Conservation (phyloP, 2,113 vertebrate genomes). For the Diphyllodes magnificus region DNA sequence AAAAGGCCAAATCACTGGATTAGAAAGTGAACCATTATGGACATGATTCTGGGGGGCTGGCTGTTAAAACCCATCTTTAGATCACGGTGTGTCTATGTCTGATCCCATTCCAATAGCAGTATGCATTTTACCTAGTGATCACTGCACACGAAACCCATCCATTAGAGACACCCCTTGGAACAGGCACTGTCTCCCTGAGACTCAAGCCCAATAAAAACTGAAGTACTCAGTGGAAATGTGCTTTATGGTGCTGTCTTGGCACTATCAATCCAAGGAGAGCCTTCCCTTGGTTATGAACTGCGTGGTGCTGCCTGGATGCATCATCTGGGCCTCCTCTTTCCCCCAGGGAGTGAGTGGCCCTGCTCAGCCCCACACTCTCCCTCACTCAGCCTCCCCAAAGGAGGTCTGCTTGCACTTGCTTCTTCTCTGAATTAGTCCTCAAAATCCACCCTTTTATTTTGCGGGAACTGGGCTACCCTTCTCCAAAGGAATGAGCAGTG, state of each 20-base stretch:
- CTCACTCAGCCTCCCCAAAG: accelerated
- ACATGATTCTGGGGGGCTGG: not conserved
- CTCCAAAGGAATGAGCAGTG: not conserved
- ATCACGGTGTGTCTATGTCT: accelerated
- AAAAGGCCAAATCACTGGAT: not conserved
- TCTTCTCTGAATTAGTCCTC: not conserved
- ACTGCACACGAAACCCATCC: accelerated
- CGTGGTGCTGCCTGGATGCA: accelerated
- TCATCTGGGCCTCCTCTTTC: accelerated
- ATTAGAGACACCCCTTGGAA: not conserved
- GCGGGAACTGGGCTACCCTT: not conserved
- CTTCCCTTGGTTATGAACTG: accelerated
- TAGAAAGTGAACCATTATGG: accelerated
- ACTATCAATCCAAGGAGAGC: not conserved
- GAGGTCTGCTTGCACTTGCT: accelerated
- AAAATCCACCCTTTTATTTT: not conserved
- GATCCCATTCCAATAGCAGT: not conserved
- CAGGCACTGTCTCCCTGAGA: accelerated
- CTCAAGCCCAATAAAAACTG: accelerated
- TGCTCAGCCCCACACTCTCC: not conserved
- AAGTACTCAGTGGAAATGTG: accelerated
- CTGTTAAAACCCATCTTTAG: not conserved
- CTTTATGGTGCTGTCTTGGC: accelerated
- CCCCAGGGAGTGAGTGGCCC: accelerated
- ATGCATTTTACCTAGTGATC: not conserved